Base-by-base conservation (phyloP, 2,797 vertebrate species). In the Erethizon dorsatum region DNA sequence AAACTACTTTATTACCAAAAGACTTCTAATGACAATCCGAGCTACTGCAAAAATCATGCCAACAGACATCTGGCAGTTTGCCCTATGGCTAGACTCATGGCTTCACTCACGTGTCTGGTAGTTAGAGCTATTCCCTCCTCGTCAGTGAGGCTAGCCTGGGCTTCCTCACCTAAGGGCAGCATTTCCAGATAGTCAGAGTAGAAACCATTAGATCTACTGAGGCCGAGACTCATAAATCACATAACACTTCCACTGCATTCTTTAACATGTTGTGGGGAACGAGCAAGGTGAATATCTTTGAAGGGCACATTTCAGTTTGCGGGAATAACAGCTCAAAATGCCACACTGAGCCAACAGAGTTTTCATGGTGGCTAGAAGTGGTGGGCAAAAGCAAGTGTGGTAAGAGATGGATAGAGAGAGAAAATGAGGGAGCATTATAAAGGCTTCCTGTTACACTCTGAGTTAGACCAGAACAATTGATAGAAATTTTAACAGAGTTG, bases 401-500 rank as follows among this genome's bases (percentile, higher is more conserved):
- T 61, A 84, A 65, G 28, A 90, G 56, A 69, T 57, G 65, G 79
- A 83, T 12, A 11, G 33, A 85, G 41, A 9, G 28, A 78, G 26
- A 1, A 33, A 41, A 17, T 41, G 45, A 57, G 7, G 59, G 6
- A 33, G 2, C 31, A 71, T 37, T 86, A 12, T 94, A 63, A 24
- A 10, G 24, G 33, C 11, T 84, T 75, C 59, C 2, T 77, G 17
- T 45, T 93, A 89, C 59, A 37, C 45, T 67, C 20, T 90, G 88
- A 71, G 10, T 67, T 33, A 54, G 26, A 71, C 6, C 37, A 63
- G 14, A 91, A 26, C 24, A 0, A 41, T 1, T 79, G 77, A 37
- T 11, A 85, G 10, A 92, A n/a, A 87, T 94, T 77, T 78, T 50
- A 67, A 52, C 10, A 92, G 31, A 88, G 56, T 78, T 67, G 31